Evolutionary conservation across 2,113 vertebrate species (phyloP).

Genomic region (Regulus satrapa): DNA sequence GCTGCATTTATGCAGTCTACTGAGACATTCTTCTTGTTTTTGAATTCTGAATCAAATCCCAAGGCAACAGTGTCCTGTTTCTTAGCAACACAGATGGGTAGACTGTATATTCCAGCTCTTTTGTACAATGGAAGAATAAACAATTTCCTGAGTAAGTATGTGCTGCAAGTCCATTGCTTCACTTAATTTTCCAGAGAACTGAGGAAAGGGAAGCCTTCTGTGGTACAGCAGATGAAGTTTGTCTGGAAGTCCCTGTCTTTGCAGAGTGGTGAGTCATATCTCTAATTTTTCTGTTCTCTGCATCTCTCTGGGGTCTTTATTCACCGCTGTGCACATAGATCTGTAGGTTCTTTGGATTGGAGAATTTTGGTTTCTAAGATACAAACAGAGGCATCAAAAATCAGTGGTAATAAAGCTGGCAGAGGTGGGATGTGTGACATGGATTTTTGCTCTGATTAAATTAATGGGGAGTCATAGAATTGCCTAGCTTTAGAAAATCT

Average conservation of each 20-base stretch:
- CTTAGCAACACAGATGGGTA: constrained; percentile 64
- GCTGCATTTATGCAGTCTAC: constrained; percentile 38
- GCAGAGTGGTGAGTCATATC: not conserved
- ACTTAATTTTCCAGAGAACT: not conserved
- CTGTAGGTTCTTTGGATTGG: not conserved
- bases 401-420: not conserved
- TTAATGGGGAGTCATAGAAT: not conserved
- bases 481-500: not conserved
- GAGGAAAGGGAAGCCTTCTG: not conserved
- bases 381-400: not conserved
- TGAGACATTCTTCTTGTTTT: constrained; percentile 31
- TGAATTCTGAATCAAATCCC: constrained; percentile 51
- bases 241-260: not conserved
- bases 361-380: not conserved
- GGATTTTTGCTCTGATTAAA: not conserved
- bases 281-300: not conserved
- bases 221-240: not conserved
- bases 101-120: constrained; percentile 19
- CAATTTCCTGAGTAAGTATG: not conserved
- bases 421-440: not conserved
- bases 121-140: constrained; percentile 13
- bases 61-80: constrained; percentile 52
- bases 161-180: not conserved
- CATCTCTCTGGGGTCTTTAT: not conserved
- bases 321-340: not conserved